Conservation (phyloP, 2,113 vertebrate species). For the Ptychochromis oligacanthus region DNA sequence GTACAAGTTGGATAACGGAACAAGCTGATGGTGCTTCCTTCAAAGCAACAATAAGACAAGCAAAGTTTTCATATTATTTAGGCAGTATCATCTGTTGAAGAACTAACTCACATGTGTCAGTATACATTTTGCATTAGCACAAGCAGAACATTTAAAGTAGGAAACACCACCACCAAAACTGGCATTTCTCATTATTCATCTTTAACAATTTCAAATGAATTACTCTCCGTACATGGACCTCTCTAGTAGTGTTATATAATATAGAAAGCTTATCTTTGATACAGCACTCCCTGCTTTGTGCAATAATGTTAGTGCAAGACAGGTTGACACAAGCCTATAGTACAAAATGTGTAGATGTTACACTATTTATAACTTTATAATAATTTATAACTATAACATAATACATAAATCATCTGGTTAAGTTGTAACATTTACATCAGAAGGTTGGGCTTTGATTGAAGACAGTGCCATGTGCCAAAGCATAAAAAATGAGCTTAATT, state of each 20-base stretch:
- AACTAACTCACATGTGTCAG: no score
- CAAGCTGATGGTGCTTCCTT: background rate
- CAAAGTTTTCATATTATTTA: background rate
- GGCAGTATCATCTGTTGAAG: background rate
- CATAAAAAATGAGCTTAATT: conserved; percentile 30
- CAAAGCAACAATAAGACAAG: no score
- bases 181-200: background rate
- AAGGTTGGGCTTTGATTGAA: conserved; percentile 44
- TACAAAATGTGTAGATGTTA: conserved; percentile 27
- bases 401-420: conserved; percentile 50
- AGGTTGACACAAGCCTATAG: conserved; percentile 23
- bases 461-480: conserved; percentile 13
- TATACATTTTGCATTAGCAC: no score
- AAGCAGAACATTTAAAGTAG: no score
- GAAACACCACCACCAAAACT: background rate
- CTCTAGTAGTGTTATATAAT: conserved; percentile 5
- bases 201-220: background rate
- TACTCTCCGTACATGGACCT: background rate
- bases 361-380: conserved; percentile 33
- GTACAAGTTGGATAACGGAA: background rate
- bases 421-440: conserved; percentile 30
- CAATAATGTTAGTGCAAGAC: background rate
- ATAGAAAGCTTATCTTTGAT: conserved; percentile 37
- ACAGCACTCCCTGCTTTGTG: background rate
- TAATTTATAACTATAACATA: background rate